phyloP scores from a whole-genome alignment of 2,113 vertebrate species.

The Tyto alba region DNA sequence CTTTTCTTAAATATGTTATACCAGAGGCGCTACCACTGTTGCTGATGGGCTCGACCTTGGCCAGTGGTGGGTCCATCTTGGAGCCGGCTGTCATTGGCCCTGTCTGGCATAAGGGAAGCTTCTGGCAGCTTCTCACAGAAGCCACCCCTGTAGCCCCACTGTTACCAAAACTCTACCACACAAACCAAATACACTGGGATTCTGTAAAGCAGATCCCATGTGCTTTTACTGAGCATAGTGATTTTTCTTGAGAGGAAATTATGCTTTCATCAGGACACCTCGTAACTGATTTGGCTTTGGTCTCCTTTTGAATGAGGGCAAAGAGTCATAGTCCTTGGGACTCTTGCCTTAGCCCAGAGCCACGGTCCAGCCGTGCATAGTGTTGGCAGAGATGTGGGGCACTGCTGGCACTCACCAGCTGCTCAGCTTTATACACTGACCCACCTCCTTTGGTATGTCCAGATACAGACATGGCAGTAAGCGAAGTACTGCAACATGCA shows the following conservation, averaged over 20 bases:
- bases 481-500: background rate
- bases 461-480: background rate
- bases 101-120: no score
- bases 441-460: background rate
- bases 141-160: no score
- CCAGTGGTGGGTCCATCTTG: no score
- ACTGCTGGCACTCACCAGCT: background rate
- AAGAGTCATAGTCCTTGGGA: background rate
- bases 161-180: no score
- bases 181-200: background rate
- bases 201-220: background rate
- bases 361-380: rapidly evolving
- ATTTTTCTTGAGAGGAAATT: background rate
- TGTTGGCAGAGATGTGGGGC: no score
- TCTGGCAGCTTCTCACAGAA: no score
- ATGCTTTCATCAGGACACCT: background rate
- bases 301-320: rapidly evolving
- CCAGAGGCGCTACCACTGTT: no score
- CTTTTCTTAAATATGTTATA: no score
- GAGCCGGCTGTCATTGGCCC: no score
- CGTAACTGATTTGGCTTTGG: background rate
- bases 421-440: background rate
- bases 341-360: background rate
- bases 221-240: background rate
- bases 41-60: no score